Evolutionary conservation across 2,113 vertebrate species (phyloP), one percentile per base, ranked within the genome.

Genomic region (Macroglossus sobrinus): DNA sequence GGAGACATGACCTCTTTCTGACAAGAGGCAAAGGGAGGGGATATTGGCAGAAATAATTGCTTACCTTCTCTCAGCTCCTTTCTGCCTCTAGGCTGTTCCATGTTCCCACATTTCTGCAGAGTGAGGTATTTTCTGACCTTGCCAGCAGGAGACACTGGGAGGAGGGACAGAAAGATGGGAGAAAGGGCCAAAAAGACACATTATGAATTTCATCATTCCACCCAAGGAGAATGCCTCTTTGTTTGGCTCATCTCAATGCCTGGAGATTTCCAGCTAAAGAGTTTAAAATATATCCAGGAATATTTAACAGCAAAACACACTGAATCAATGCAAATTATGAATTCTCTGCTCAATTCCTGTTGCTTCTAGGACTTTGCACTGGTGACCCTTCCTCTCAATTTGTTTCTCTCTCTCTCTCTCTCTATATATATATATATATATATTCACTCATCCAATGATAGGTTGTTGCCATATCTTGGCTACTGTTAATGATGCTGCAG

Each of bases 121-220:
- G 40, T 91, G 76, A 97, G 91, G 30, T 94, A 47, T 33, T 53
- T 88, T 92, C 45, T 91, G 47, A 69, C 30, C 96, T 69, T 90
- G 18, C 50, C 28, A 57, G 86, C 69, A 78, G 72, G 92, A 82
- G 53, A 94, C 68, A 63, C 33, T 61, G 78, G 5, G 85, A 28
- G 8, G 5, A 18, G 45, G 64, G 30, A 12, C 53, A 47, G 75
- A 61, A 72, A 87, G 61, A 50, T 79, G 74, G n/a, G 18, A 63
- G 69, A 80, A 43, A 43, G 45, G 53, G 40, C 79, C 78, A 74
- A 93, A 95, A 85, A 96, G 85, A 87, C 69, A 95, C 68, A 90
- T 92, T 84, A 74, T 94, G 89, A 82, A 94, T 96, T 95, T 91
- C 91, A 78, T 97, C 95, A 97, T 96, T 92, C 90, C 24, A 72